A percentile compares a stretch with the other conserved stretches of the same genome.
Evolutionary conservation across 2,888 invertebrate species (phyloP).

Genomic region (Kuschelorhynchus macadamiae): DNA sequence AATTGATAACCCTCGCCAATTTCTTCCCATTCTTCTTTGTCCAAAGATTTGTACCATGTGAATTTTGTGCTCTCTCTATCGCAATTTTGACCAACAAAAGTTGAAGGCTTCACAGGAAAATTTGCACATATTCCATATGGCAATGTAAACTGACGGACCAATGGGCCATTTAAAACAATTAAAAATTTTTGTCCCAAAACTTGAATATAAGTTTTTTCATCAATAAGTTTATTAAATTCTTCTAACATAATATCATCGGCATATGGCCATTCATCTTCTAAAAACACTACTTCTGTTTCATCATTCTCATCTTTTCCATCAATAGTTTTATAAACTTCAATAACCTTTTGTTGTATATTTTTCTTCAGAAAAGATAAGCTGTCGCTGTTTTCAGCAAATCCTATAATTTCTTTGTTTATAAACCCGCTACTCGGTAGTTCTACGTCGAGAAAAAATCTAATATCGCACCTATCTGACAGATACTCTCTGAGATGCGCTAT

Average conservation of each 20-base stretch:
- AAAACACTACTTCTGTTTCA: slow-evolving; percentile 1
- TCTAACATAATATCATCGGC: slow-evolving; percentile 1
- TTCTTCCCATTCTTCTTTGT: slow-evolving; percentile 73
- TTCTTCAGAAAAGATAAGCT: slow-evolving; percentile 44
- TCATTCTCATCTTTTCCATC: slow-evolving; percentile 12
- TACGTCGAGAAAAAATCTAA: slow-evolving; percentile 17
- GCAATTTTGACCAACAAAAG: slow-evolving; percentile 76
- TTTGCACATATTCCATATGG: slow-evolving; percentile 81
- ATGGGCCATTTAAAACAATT: slow-evolving; percentile 82
- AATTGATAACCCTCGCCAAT: slow-evolving; percentile 75
- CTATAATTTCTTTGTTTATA: slow-evolving; percentile 14
- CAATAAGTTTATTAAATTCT: slow-evolving; percentile 13
- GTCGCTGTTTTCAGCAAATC: slow-evolving; percentile 33
- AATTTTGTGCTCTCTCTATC: slow-evolving; percentile 73
- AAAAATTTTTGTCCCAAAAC: slow-evolving; percentile 72
- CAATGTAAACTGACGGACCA: slow-evolving; percentile 75
- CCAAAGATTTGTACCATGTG: slow-evolving; percentile 77
- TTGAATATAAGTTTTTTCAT: slow-evolving; percentile 8
- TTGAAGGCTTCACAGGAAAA: slow-evolving; percentile 83
- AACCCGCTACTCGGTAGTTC: slow-evolving; percentile 18
- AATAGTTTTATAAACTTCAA: slow-evolving; percentile 28
- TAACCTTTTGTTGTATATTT: slow-evolving; percentile 43
- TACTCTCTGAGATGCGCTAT: slow-evolving; percentile 30
- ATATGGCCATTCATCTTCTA: background rate
- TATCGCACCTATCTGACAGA: slow-evolving; percentile 24